Evolutionary conservation across 1,140 invertebrate genomes (phyloP).

Genomic region (Telenomus remus): DNA sequence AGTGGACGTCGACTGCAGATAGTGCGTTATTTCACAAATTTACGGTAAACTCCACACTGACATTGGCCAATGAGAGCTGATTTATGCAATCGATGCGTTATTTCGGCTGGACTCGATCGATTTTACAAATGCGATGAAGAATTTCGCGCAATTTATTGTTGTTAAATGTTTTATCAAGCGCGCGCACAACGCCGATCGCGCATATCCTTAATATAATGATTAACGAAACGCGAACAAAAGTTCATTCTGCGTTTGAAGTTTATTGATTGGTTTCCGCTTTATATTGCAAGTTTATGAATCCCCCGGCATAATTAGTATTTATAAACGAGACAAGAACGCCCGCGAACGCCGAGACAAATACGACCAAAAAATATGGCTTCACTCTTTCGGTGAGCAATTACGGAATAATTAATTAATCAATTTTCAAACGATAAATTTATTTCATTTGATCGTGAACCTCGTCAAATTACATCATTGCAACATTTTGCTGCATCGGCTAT

Average conservation of each 20-base stretch:
- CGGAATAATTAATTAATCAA: constrained; percentile 6
- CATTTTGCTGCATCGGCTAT: not conserved
- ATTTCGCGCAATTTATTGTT: constrained; percentile 20
- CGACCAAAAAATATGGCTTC: not conserved
- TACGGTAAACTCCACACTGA: constrained; percentile 26
- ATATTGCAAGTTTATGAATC: constrained; percentile 12
- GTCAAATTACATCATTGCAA: not conserved
- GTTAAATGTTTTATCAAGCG: constrained; percentile 3
- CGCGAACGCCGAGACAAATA: not conserved
- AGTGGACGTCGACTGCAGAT: constrained; percentile 52
- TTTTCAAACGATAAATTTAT: not conserved
- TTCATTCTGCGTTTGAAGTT: constrained; percentile 17
- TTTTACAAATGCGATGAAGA: constrained; percentile 6
- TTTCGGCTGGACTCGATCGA: constrained; percentile 11
- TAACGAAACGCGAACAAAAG: constrained; percentile 26
- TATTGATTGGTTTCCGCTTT: constrained; percentile 13
- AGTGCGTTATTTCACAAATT: constrained; percentile 31
- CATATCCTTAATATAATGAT: constrained; percentile 23
- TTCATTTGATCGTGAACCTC: constrained; percentile 1
- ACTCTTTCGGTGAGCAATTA: constrained; percentile 3
- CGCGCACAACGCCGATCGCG: not conserved
- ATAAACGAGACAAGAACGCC: constrained; percentile 2
- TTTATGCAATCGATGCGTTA: constrained; percentile 43
- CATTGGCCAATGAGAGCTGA: constrained; percentile 30
- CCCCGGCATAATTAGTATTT: constrained; percentile 3